These are phyloP conservation scores for Lepidocolaptes lacrymiger DNA, from an alignment of 2,797 vertebrate genomes.

Conservation along the genomic window DNA sequence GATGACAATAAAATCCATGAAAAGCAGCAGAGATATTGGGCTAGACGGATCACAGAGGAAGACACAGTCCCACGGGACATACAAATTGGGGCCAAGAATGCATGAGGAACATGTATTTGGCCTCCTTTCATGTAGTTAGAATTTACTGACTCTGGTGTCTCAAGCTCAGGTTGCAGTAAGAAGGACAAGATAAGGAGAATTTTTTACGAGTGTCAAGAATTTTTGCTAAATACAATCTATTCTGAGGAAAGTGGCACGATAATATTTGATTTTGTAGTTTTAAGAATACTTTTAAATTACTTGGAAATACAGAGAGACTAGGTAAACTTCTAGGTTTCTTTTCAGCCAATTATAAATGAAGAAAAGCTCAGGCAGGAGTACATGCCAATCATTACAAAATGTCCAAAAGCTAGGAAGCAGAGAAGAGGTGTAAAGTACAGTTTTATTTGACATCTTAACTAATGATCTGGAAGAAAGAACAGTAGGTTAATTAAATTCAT, in stretches of 20 bases:
- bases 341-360: neutral
- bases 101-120: neutral
- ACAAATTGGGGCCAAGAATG: neutral
- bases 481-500: conserved; percentile 47
- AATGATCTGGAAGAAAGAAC: conserved; percentile 52
- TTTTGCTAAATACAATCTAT: neutral
- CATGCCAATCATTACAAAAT: neutral
- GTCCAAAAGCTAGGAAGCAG: neutral
- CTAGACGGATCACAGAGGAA: neutral
- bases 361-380: neutral
- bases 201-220: neutral
- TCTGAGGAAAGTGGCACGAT: neutral
- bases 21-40: neutral
- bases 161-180: neutral
- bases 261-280: neutral
- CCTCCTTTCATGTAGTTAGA: neutral
- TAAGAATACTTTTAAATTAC: neutral
- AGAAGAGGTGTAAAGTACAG: neutral
- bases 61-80: neutral
- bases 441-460: conserved; percentile 51
- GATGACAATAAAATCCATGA: neutral
- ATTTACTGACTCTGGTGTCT: neutral
- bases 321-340: neutral
- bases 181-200: neutral
- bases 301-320: neutral